Evolutionary conservation across 2,797 vertebrate genomes (phyloP), one percentile per base, ranked within the genome.

Genomic region (Hirundo rustica): DNA sequence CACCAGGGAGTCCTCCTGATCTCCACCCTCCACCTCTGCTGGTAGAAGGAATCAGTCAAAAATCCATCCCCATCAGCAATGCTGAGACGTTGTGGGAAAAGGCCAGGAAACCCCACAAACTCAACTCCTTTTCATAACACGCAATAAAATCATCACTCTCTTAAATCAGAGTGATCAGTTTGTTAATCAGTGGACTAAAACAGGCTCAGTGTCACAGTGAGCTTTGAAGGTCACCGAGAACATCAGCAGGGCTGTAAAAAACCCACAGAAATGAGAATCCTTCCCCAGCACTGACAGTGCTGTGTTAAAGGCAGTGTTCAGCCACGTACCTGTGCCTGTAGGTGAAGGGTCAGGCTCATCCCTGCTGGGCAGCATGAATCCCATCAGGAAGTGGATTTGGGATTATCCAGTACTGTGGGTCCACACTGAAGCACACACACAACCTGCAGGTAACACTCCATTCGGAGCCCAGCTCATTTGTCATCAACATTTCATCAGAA

Each of bases 361-460:
- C 86, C 80, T 73, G 30, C 32, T 81, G 60, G 85, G 51, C 65
- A 91, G 27, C 66, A 61, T 17, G 75, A 47, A 45, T 29, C 77
- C 85, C 77, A 68, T 42, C 73, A 50, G 86, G 76, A 80, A 34
- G 13, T 38, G 30, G 20, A 65, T 53, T 66, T 85, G 81, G 51
- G 60, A 67, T 91, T 57, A 44, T 80, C 68, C 79, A 89, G 4
- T 21, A 11, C 2, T 54, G 70, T 13, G 38, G 47, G 27, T 67
- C 8, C 57, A 60, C 62, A 58, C 68, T 38, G 40, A 38, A 57
- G 50, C 5, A 82, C 77, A 77, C 53, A 88, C 72, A 77, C 38
- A 88, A 21, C 26, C 13, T 4, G 45, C 1, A 2, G 64, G 38
- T 64, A 82, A 27, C 0, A 0, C 50, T 84, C 40, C n/a, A 14